Evolutionary conservation across 2,888 invertebrate genomes (phyloP), one percentile per base, ranked within the genome.

Genomic region (Lasiommata megera): DNA sequence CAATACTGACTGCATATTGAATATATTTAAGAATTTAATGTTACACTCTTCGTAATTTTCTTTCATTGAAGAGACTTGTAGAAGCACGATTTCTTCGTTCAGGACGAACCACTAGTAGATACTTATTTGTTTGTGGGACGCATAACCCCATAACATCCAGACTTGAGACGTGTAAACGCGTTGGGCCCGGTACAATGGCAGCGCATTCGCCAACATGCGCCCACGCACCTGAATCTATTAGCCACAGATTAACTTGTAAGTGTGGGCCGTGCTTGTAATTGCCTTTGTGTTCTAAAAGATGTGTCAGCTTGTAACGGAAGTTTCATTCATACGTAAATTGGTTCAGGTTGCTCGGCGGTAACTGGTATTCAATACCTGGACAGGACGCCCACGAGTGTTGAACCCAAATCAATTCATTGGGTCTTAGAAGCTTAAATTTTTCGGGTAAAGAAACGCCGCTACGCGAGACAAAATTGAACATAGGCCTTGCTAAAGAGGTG

Each of bases 241-340:
- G 69, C 70, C 62, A 72, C 72, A 74, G 84, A 88, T 88, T 87
- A 83, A 87, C 82, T 84, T 81, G 84, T 85, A 76, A 75, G 79
- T 75, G 84, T 84, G 79, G 82, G 84, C 63, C 46, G 75, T 59
- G 57, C 51, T 70, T 73, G 73, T 77, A 77, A 78, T 79, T 68
- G 77, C 79, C 73, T 80, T 83, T 82, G 82, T 82, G 64, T 65
- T 67, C 59, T 56, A 53, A 59, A 57, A 60, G 58, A 63, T 60
- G 57, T 64, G 56, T 54, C 11, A 7, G 29, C 72, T 70, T 68
- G 71, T 67, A 72, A 69, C 67, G 77, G 77, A 77, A 73, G 68
- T 79, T 63, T 57, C 58, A 58, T 58, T 62, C 62, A 57, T 62
- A 61, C 54, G 60, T 54, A 61, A 61, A 61, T 46, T 41, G 54